A percentile compares a stretch with the other conserved stretches of the same genome.
Evolutionary conservation across 2,113 vertebrate species (phyloP).

Genomic region (Vulpes lagopus): DNA sequence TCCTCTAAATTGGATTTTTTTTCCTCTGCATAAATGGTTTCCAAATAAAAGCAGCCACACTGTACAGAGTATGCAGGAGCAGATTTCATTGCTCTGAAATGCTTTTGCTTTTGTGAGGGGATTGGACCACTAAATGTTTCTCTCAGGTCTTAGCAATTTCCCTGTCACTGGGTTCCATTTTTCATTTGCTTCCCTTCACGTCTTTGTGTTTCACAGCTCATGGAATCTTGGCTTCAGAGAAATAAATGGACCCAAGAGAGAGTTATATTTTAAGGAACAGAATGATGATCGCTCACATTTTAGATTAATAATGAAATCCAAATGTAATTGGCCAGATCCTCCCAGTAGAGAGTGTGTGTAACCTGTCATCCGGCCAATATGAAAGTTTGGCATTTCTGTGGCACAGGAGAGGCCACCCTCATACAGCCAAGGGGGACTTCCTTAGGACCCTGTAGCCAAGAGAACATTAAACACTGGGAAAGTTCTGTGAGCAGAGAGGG

Average conservation of each 20-base stretch:
- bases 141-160: background rate
- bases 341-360: constrained; percentile 65
- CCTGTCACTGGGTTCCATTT: constrained; percentile 59
- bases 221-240: constrained; percentile 77
- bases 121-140: background rate
- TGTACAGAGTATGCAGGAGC: background rate
- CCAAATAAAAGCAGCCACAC: constrained; percentile 25
- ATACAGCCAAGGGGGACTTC: background rate
- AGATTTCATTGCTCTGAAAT: background rate
- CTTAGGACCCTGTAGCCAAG: constrained; percentile 38
- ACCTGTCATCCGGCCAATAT: constrained; percentile 37
- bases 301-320: constrained; percentile 80
- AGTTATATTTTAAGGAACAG: constrained; percentile 79
- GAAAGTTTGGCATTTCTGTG: constrained; percentile 66
- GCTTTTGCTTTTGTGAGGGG: background rate
- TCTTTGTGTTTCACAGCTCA: constrained; percentile 68
- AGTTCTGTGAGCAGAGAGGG: constrained; percentile 39
- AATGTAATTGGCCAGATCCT: constrained; percentile 76
- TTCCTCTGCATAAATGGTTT: constrained; percentile 24
- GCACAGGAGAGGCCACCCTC: constrained; percentile 70
- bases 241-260: constrained; percentile 78
- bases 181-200: constrained; percentile 43
- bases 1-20: constrained; percentile 38
- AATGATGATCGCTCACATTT: constrained; percentile 74
- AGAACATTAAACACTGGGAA: constrained; percentile 47